Conservation (phyloP, 2,113 vertebrate species). For the Caloenas nicobarica region DNA sequence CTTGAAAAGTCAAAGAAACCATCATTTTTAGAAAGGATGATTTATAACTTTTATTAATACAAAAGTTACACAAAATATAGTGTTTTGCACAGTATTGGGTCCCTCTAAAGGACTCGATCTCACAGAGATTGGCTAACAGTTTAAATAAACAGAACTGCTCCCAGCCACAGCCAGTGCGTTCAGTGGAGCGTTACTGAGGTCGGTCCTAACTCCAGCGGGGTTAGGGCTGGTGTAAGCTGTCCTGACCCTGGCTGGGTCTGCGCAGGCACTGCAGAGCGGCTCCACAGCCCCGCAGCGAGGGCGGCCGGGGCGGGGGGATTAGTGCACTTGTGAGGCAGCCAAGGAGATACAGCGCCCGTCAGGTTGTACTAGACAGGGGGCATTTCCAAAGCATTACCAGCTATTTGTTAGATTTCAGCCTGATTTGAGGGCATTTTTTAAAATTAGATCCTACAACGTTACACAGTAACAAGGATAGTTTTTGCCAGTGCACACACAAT, state of each 20-base stretch:
- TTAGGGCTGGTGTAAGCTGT: neutral
- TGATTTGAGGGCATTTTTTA: neutral
- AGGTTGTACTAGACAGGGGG: too few species aligned
- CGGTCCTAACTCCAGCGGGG: too few species aligned
- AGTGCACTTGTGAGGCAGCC: too few species aligned
- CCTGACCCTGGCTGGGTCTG: neutral
- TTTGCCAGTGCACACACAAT: neutral
- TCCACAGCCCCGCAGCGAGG: too few species aligned
- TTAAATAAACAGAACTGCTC: neutral
- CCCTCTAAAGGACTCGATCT: neutral
- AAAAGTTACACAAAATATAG: neutral
- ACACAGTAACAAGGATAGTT: neutral
- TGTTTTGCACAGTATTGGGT: neutral
- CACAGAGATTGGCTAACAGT: neutral
- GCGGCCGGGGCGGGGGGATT: too few species aligned
- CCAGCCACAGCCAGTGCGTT: neutral
- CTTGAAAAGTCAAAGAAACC: neutral
- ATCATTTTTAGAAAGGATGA: neutral
- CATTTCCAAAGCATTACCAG: neutral
- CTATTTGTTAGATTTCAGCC: neutral
- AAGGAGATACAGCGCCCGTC: too few species aligned
- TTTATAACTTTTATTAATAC: neutral
- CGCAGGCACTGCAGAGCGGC: neutral
- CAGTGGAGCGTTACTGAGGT: accelerated
- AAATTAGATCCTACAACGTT: neutral